phyloP scores from a whole-genome alignment of 1,140 invertebrate genomes.

The Eufriesea mexicana region DNA sequence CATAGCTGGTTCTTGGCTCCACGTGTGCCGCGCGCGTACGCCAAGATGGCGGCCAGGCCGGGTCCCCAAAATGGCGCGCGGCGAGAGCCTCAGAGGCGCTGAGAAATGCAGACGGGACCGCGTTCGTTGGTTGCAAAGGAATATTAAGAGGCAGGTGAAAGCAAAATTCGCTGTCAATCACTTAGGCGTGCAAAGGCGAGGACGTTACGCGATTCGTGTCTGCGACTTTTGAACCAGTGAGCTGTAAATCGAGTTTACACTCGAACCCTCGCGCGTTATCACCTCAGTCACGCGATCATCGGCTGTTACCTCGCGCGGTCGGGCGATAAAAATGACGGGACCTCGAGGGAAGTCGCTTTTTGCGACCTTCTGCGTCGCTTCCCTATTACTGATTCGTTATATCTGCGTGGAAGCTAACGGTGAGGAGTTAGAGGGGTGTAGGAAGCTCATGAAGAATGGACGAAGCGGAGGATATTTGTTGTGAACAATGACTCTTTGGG shows the following conservation, averaged over 20 bases:
- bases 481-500: background rate
- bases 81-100: background rate
- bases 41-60: too few relatives aligned
- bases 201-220: background rate
- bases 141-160: conserved; percentile 22
- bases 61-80: too few relatives aligned
- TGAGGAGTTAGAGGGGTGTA: too few relatives aligned
- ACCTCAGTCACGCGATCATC: conserved; percentile 29
- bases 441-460: background rate
- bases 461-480: background rate
- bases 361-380: background rate
- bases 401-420: too few relatives aligned
- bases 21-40: too few relatives aligned
- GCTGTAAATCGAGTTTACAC: conserved; percentile 44
- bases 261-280: conserved; percentile 27
- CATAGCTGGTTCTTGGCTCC: too few relatives aligned
- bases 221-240: conserved; percentile 14
- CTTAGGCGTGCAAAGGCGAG: conserved; percentile 13
- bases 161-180: conserved; percentile 55
- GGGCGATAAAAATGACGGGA: background rate
- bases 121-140: conserved; percentile 29
- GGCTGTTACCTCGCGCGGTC: background rate
- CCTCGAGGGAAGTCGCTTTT: background rate
- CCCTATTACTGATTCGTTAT: background rate
- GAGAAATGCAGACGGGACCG: conserved; percentile 1